Evolutionary conservation across 2,113 vertebrate genomes (phyloP), one percentile per base, ranked within the genome.

Genomic region (Mesembrinibis cayennensis): DNA sequence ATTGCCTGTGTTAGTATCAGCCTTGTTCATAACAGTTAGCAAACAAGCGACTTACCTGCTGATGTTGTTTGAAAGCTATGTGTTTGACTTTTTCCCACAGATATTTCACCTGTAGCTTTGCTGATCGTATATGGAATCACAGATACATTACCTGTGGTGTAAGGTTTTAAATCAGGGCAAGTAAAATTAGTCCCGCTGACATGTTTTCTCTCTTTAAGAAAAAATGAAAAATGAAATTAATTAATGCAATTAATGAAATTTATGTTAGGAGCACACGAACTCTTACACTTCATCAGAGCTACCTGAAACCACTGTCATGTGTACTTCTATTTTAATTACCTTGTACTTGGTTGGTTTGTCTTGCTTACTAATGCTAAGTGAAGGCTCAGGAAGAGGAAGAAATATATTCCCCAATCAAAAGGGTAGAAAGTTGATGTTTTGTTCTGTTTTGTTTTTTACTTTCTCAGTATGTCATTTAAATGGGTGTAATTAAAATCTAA

Each of bases 101-200:
- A 2, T 1, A 0, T 1, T 1, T 0, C 0, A 4, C 1, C 0
- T 0, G 0, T 0, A 1, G 1, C 3, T 25, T 0, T 91, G 65
- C 55, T 85, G 0, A 0, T 1, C 1, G 66, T 95, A 56, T 3
- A 80, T 42, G 95, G 0, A 77, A 6, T 49, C 66, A 97, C 95
- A n/a, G 0, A 2, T 7, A 96, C 62, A 52, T 0, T 5, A 50
- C 1, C 74, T 0, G 0, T 0, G 2, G 16, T 9, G 21, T 8
- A 93, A 38, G 74, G 40, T 3, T 26, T 0, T 44, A 72, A 32
- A 1, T 0, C 0, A 3, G 0, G 0, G 16, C 0, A 91, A 23
- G 0, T 5, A 25, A 0, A 25, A 0, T 0, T 0, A 53, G 45
- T 78, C 0, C 0, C 0, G 0, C 0, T 3, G 19, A 1, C 1